Evolutionary conservation across 1,140 invertebrate genomes (phyloP).

Genomic region (Dinoponera quadriceps): DNA sequence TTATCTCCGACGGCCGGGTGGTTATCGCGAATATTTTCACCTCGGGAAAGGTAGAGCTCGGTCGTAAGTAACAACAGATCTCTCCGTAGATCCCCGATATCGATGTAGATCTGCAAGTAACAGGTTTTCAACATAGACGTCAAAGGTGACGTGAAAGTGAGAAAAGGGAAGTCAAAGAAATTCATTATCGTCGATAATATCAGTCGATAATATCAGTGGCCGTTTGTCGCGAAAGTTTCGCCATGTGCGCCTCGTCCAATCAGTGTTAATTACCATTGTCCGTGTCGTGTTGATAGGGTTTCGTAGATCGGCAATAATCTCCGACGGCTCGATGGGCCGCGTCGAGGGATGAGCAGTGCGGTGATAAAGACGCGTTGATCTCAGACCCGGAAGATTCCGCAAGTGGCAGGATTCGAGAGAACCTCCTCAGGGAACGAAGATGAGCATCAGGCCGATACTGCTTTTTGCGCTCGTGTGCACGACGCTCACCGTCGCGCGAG

Average conservation of each 20-base stretch:
- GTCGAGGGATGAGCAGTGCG: slow-evolving; percentile 24
- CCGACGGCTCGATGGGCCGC: neutral
- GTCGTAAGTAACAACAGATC: neutral
- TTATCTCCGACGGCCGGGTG: slow-evolving; percentile 27
- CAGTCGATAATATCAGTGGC: too few species aligned
- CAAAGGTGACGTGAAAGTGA: neutral
- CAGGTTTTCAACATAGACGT: neutral
- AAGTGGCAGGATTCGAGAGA: neutral
- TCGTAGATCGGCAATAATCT: neutral
- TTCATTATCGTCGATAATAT: too few species aligned
- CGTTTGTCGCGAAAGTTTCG: too few species aligned
- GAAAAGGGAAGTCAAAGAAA: neutral
- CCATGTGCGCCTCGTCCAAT: too few species aligned
- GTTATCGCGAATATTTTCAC: slow-evolving; percentile 34
- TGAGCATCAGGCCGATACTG: slow-evolving; percentile 16
- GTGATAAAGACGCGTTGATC: neutral
- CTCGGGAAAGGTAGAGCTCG: slow-evolving; percentile 9
- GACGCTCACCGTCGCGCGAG: neutral
- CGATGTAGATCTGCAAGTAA: neutral
- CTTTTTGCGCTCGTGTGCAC: slow-evolving; percentile 11
- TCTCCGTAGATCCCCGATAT: neutral
- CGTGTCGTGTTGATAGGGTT: too few species aligned
- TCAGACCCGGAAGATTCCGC: neutral
- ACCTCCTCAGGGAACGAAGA: neutral
- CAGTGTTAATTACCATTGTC: too few species aligned